Percentiles rank a stretch among this genome's conserved stretches.
Evolutionary conservation across 2,888 invertebrate species (phyloP).

Genomic region (Orchesellides sinensis): DNA sequence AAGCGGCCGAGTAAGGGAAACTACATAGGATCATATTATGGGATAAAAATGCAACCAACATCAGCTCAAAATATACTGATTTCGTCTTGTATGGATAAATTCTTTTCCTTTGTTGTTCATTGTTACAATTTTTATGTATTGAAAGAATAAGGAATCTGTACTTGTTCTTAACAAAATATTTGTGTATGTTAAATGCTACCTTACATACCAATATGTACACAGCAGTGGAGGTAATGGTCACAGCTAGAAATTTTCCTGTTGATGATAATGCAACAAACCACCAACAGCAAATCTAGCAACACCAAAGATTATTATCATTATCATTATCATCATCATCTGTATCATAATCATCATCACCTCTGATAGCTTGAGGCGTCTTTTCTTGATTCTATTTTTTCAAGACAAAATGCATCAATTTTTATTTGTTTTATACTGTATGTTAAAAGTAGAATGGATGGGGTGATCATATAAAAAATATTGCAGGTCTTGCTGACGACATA

Average conservation of each 20-base stretch:
- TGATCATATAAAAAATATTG: background rate
- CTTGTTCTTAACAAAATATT: background rate
- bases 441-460: background rate
- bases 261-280: conserved; percentile 32
- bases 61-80: background rate
- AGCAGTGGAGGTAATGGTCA: conserved; percentile 8
- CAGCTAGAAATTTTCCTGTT: background rate
- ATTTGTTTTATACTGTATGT: background rate
- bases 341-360: conserved; percentile 51
- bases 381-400: background rate
- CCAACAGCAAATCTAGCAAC: conserved; percentile 43
- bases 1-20: background rate
- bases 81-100: conserved; percentile 1
- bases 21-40: too few relatives aligned
- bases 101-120: background rate
- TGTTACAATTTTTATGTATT: conserved; percentile 1
- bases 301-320: conserved; percentile 42
- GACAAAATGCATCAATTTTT: background rate
- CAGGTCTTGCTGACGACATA: background rate
- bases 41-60: background rate
- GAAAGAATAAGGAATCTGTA: background rate
- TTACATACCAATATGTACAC: background rate
- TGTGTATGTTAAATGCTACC: background rate
- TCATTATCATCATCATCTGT: conserved; percentile 34
- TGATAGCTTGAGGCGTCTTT: conserved; percentile 15